These are phyloP conservation scores for Pangasius mekongensis DNA, from an alignment of 2,797 vertebrate genomes.

Conservation along the genomic window DNA sequence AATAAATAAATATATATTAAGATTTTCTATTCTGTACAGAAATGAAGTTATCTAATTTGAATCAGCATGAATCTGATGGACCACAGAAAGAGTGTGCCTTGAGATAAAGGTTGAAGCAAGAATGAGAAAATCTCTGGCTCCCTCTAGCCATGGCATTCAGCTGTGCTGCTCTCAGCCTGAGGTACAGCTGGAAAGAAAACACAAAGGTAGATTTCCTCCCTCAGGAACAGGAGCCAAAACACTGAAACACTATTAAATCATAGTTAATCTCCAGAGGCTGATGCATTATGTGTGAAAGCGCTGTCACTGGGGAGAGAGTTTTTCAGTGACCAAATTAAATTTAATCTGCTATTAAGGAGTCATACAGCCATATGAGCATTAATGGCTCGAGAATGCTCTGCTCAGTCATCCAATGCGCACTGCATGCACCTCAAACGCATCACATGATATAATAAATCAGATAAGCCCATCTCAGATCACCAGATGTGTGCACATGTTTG, in stretches of 20 bases:
- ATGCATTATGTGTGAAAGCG: slow-evolving; percentile 19
- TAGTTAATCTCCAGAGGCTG: slow-evolving; percentile 36
- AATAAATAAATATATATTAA: too few species aligned
- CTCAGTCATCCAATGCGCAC: not conserved
- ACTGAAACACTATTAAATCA: slow-evolving; percentile 30
- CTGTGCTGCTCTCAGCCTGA: slow-evolving; percentile 27
- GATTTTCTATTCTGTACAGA: not conserved
- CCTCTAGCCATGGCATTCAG: slow-evolving; percentile 50
- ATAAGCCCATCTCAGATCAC: slow-evolving; percentile 31
- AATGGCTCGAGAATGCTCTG: not conserved
- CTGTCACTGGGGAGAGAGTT: slow-evolving; percentile 1
- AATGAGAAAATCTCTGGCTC: slow-evolving; percentile 53
- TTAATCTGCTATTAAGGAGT: slow-evolving; percentile 5
- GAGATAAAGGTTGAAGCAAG: not conserved
- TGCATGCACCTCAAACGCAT: not conserved
- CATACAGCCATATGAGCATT: not conserved
- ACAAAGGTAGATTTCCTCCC: slow-evolving; percentile 44
- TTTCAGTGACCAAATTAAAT: slow-evolving; percentile 33
- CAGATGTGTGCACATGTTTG: slow-evolving; percentile 49
- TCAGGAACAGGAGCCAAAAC: slow-evolving; percentile 37
- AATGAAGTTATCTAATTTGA: not conserved
- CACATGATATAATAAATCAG: slow-evolving; percentile 18
- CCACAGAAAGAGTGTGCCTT: not conserved
- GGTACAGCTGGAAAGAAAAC: not conserved
- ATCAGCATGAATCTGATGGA: not conserved